Evolutionary conservation across 2,113 vertebrate genomes (phyloP).

Genomic region (Felis chaus): DNA sequence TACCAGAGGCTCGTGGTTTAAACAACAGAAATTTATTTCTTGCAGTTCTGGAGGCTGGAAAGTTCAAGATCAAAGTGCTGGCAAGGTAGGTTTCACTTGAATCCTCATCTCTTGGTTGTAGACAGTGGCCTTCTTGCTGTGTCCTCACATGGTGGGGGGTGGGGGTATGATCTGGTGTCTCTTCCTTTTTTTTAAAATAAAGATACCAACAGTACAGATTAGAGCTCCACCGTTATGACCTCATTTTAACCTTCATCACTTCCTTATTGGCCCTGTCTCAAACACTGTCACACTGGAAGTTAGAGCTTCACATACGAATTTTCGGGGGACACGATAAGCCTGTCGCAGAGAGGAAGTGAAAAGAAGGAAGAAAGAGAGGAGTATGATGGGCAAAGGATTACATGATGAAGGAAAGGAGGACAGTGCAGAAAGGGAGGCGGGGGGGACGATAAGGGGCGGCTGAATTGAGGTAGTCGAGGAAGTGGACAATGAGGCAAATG

Average conservation of each 20-base stretch:
- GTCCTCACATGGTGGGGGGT: background rate
- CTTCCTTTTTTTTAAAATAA: background rate
- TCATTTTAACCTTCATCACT: background rate
- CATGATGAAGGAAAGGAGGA: background rate
- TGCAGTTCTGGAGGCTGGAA: background rate
- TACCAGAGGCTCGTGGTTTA: background rate
- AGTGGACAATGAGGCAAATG: background rate
- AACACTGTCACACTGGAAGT: background rate
- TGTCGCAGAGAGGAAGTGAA: background rate
- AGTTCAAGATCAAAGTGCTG: background rate
- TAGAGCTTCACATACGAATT: background rate
- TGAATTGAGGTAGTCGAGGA: background rate
- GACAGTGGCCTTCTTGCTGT: background rate
- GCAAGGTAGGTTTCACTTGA: background rate
- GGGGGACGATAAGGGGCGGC: fast-evolving
- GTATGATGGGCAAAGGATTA: background rate
- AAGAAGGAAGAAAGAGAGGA: background rate
- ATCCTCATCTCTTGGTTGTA: background rate
- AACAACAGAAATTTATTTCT: background rate
- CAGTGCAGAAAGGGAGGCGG: background rate
- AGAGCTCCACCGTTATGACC: background rate
- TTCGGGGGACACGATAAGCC: too few relatives aligned
- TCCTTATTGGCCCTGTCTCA: background rate
- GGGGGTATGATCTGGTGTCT: background rate
- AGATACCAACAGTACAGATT: background rate